Evolutionary conservation across 2,113 vertebrate genomes (phyloP), one percentile per base, ranked within the genome.

Genomic region (Oenanthe melanoleuca): DNA sequence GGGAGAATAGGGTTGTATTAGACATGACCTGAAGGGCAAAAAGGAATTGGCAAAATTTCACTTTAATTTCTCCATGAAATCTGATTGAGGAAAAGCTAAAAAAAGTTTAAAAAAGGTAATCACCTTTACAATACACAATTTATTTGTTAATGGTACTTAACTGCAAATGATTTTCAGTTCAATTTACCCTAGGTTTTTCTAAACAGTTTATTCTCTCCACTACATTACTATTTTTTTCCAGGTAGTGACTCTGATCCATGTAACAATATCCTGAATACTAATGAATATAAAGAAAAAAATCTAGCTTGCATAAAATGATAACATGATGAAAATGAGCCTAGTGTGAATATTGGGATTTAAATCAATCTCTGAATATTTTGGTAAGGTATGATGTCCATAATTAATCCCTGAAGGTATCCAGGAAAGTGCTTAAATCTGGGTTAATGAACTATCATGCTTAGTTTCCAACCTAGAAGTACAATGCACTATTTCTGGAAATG

Each of bases 351-450:
- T 31, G 72, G 45, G 80, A 89, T 94, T 94, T 95, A 94, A 97
- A 94, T 88, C 71, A 96, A 94, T 92, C 53, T 86, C 42, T 86
- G 90, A 89, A 57, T 95, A 80, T 89, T 94, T 92, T 93, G 67
- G 53, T 95, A 93, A 95, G 2, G 9, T 89, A 21, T 82, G 45
- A 93, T 91, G 59, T 89, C 79, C 61, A 25, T 95, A 97, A 96
- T 97, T 95, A 97, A 93, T 96, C 83, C 83, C 88, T 80, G 55
- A 80, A 85, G 87, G 52, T 74, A 81, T 61, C n/a, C 44, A 66
- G 75, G 73, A 96, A 92, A 49, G 74, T 91, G 31, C 25, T 96
- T 75, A 96, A 94, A 95, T 94, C 56, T 80, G 66, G 22, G 52
- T 88, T 91, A 95, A 80, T 88, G 61, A 91, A 66, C 33, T 42